Evolutionary conservation across 2,797 vertebrate genomes (phyloP).

Genomic region (Phalloptychus januarius): DNA sequence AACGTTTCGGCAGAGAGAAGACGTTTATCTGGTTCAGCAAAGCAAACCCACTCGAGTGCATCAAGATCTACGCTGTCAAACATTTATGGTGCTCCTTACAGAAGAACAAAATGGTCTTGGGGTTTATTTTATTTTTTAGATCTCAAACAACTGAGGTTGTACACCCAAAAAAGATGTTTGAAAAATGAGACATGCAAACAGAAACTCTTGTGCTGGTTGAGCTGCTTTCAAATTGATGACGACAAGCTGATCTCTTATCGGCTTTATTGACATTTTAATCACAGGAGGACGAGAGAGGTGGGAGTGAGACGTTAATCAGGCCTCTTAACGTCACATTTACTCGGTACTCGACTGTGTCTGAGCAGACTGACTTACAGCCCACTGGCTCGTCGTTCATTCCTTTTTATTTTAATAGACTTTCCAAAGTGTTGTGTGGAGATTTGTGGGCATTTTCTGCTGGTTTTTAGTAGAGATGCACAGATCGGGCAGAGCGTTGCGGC

Average conservation of each 20-base stretch:
- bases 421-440: neutral
- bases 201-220: neutral
- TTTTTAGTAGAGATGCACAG: neutral
- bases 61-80: neutral
- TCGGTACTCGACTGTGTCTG: neutral
- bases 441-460: neutral
- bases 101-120: neutral
- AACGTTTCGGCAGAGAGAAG: constrained; percentile 11
- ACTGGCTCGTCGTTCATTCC: neutral
- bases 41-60: neutral
- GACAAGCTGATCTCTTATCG: constrained; percentile 5
- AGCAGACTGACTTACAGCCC: neutral
- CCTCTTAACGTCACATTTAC: neutral
- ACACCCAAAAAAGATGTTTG: neutral
- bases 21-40: constrained; percentile 4
- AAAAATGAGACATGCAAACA: neutral
- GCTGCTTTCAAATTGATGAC: neutral
- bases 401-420: neutral
- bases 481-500: neutral
- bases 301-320: neutral
- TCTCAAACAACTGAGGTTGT: neutral
- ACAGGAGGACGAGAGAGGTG: neutral
- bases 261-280: constrained; percentile 8
- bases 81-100: neutral
- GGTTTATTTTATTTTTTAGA: neutral